Evolutionary conservation across 1,140 invertebrate species (phyloP), one percentile per base, ranked within the genome.

Genomic region (Varroa destructor): DNA sequence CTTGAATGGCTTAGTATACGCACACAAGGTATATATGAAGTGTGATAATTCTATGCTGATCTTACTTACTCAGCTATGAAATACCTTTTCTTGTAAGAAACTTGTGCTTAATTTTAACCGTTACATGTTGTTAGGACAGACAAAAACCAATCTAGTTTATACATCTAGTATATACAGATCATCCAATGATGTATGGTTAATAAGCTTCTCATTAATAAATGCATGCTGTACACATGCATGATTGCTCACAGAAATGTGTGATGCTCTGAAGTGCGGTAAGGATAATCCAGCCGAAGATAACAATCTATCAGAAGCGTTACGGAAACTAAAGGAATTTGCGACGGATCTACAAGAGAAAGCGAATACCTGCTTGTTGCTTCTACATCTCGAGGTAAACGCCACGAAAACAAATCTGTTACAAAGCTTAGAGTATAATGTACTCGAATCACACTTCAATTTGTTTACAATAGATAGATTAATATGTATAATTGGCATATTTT

Each of bases 281-380:
- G 37, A 12, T 14, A 12, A 67, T 8, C 61, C 40, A 25, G 37
- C 61, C 2, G 61, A 67, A 40, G 61, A 67, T 40, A 46, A 40
- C 14, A 71, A 40, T 12, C 61, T 67, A 2, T 10, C 40, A 2
- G 61, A 67, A 67, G 61, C 12, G 40, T 5, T n/a, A 2, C 40
- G 46, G 37, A 67, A 67, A 67, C 74, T 84, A 37, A 77, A 81
- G 58, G 82, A 84, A 72, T 81, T 92, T 14, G 87, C 89, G 0
- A 81, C 86, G 72, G 87, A 89, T 73, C 93, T 94, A 76, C 87
- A 91, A 77, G 89, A 93, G 75, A 83, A 96, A 57, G 87, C 90
- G 0, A 89, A 96, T 77, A 93, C 88, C 54, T 94, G 91, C 78
- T 83, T 97, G 55, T 79, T 97, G 25, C 85, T 96, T 43, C 79